phyloP scores from a whole-genome alignment of 92 coral and sea anemone species.

The Palythoa grandiflora region DNA sequence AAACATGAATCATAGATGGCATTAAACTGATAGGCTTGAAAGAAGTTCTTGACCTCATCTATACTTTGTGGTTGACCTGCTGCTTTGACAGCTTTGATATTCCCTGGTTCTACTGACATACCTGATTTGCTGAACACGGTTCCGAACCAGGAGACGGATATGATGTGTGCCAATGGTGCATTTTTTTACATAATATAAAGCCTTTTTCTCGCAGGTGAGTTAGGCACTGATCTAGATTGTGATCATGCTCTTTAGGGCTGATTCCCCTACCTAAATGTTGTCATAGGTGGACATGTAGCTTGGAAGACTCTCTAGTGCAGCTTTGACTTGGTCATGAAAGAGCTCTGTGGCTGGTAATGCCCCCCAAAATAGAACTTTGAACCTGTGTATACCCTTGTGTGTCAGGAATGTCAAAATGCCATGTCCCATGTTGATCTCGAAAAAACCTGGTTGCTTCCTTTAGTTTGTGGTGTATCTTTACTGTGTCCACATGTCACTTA shows the following conservation, averaged over 20 bases:
- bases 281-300: slow-evolving; percentile 46
- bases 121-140: not conserved
- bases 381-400: slow-evolving; percentile 39
- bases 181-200: not conserved
- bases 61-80: not conserved
- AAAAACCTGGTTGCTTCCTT: slow-evolving; percentile 32
- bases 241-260: slow-evolving; percentile 12
- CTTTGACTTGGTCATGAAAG: slow-evolving; percentile 46
- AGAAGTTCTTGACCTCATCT: not conserved
- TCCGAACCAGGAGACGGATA: not conserved
- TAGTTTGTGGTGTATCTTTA: slow-evolving; percentile 19
- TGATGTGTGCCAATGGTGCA: not conserved
- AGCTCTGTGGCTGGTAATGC: slow-evolving; percentile 35
- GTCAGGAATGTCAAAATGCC: slow-evolving; percentile 31
- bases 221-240: slow-evolving; percentile 40
- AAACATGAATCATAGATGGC: not conserved
- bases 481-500: slow-evolving; percentile 39
- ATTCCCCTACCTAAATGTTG: slow-evolving; percentile 43
- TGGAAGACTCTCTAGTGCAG: slow-evolving; percentile 22
- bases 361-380: slow-evolving; percentile 41
- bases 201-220: slow-evolving; percentile 26
- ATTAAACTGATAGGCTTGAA: not conserved
- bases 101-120: not conserved
- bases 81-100: not conserved
- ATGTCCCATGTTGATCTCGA: not conserved